Percentiles rank a stretch among this genome's conserved stretches.
phyloP scores from a whole-genome alignment of 2,113 vertebrate species.

The Stictonetta naevosa region DNA sequence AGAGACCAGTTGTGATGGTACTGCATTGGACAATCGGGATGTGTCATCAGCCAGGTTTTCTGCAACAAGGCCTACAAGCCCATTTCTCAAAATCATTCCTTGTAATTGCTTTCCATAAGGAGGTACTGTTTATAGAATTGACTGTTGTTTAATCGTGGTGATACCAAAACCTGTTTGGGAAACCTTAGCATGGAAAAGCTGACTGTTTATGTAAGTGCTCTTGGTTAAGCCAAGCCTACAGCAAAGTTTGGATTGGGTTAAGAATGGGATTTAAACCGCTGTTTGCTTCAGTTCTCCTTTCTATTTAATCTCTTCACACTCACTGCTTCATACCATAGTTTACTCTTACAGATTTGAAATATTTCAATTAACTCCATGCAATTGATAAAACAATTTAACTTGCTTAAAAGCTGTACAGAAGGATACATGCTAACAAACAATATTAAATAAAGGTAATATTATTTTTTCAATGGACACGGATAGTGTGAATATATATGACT shows the following conservation, averaged over 20 bases:
- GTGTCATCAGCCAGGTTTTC: not conserved
- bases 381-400: not conserved
- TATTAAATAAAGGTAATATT: not conserved
- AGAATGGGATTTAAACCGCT: not conserved
- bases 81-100: not conserved
- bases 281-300: not conserved
- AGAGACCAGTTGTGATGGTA: not conserved
- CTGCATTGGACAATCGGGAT: not conserved
- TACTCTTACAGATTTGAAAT: not conserved
- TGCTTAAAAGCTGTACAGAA: slow-evolving; percentile 10
- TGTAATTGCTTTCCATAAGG: slow-evolving; percentile 35
- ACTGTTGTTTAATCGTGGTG: slow-evolving; percentile 2
- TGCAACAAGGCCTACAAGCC: not conserved
- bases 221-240: not conserved
- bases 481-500: not conserved
- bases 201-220: not conserved
- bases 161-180: slow-evolving; percentile 7
- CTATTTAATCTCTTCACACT: not conserved
- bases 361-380: not conserved
- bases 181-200: not conserved
- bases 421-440: not conserved
- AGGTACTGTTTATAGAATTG: slow-evolving; percentile 14
- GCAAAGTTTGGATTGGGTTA: not conserved
- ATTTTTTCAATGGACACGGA: slow-evolving; percentile 11
- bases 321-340: not conserved